Base-by-base conservation (phyloP, 1,140 invertebrate species). In the Drosophila bipectinata region DNA sequence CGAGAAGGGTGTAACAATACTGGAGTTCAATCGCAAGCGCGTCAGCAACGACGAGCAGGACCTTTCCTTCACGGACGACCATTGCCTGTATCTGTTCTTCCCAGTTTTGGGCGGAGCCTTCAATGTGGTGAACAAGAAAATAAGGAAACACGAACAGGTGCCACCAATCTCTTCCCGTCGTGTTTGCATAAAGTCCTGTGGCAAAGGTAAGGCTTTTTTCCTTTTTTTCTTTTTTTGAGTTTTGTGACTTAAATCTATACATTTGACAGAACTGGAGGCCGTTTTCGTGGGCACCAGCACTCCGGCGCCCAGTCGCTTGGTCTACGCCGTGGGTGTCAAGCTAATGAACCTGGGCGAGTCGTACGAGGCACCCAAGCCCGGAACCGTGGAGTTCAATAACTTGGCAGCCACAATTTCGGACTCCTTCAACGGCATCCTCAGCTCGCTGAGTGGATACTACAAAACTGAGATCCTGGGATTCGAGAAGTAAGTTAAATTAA, bases 71-170 rank as follows among this genome's bases (percentile, higher is more conserved):
- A 95, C 95, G 0, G 95, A 97, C 77, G 94, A 95, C 5, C 93
- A 95, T 51, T 98, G 97, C 90, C 92, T 97, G 3, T 98, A 97
- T 92, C 94, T 98, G 90, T 96, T 98, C 94, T 98, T 97, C 93
- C 96, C 97, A 1, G 94, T 96, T 0, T 95, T 95, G 89, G 98
- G 98, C 7, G 97, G 98, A 3, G 93, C 92, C 4, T 97, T 96
- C 91, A 95, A 98, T 91, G 92, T 95, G 12, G 96, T 97, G 9
- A 97, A 95, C 90, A 98, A 98, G 91, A 96, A 96, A 79, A 97
- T 98, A 39, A 93, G 94, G 54, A 97, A 97, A 79, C 98, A 99
- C 90, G 93, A 95, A 48, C 92, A 92, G 2, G 94, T 95, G 2
- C 98, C 98, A 0, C 92, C 95, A n/a, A 92, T 98, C 10, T 97